Base-by-base conservation (phyloP, 1,140 invertebrate species). In the Bombyx mandarina region DNA sequence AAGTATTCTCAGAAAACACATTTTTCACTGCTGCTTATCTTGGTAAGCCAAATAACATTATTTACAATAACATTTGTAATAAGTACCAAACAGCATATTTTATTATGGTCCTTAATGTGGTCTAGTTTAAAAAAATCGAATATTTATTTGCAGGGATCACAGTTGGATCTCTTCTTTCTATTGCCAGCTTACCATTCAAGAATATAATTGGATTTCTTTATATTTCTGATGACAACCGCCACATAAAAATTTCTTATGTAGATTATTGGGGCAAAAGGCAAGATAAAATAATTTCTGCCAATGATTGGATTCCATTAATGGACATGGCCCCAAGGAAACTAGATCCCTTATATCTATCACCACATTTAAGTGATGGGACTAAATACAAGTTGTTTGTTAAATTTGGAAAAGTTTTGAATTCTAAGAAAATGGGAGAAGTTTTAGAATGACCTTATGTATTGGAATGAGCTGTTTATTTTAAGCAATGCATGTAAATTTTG, bases 141-240 rank as follows among this genome's bases (percentile, higher is more conserved):
- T 35, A 35, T 35, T 35, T 35, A 35, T 84, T 56, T 88, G 43
- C 73, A 90, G 89, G 87, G 66, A 8, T 89, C 10, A 81, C 84
- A 56, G 77, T 80, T 47, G 72, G 64, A 57, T 55, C 73, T 45
- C 63, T 80, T 43, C 63, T 89, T 45, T 81, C 79, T 52, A 47
- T 79, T 50, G 55, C 77, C 50, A 88, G 83, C 58, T 58, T 72
- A 44, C 69, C 89, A 46, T 84, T 87, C 58, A 79, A 79, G 26
- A 89, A 90, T 66, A 65, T 86, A 5, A 85, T 92, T 64, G 91
- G 91, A 45, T 83, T 88, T 58, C 71, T 92, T 56, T 92, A 91
- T 62, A 73, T 89, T 3, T 89, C 87, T 67, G 67, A 89, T 52
- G 82, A 90, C 57, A 73, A 86, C 10, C 66, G 86, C 51, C 71